Percentiles rank a stretch among this genome's conserved stretches.
These are phyloP conservation scores for Eulithis prunata DNA, from an alignment of 2,888 invertebrate genomes.

Conservation along the genomic window DNA sequence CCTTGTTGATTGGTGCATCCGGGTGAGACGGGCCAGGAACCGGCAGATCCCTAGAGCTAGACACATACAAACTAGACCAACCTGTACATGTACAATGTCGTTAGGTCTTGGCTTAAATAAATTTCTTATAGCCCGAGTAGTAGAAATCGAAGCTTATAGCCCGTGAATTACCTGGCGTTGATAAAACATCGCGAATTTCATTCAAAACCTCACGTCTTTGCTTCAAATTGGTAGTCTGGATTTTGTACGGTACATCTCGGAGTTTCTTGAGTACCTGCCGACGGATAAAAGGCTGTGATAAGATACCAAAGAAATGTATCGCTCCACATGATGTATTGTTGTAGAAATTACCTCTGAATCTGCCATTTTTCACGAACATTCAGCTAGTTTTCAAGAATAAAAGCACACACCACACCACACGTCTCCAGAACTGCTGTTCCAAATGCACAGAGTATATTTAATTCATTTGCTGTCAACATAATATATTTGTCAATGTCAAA, in stretches of 20 bases:
- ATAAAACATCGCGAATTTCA: slow-evolving; percentile 88
- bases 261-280: slow-evolving; percentile 87
- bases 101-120: slow-evolving; percentile 15
- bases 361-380: slow-evolving; percentile 85
- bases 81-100: slow-evolving; percentile 38
- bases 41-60: slow-evolving; percentile 53
- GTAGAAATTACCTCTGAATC: slow-evolving; percentile 85
- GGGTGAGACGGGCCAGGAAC: slow-evolving; percentile 16
- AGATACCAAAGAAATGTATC: slow-evolving; percentile 23
- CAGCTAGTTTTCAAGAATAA: slow-evolving; percentile 46
- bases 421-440: slow-evolving; percentile 21
- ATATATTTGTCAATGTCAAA: slow-evolving; percentile 11
- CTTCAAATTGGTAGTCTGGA: slow-evolving; percentile 89
- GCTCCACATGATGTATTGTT: slow-evolving; percentile 12
- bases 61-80: slow-evolving; percentile 42
- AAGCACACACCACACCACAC: slow-evolving; percentile 33
- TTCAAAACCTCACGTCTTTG: slow-evolving; percentile 87
- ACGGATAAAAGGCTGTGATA: slow-evolving; percentile 41
- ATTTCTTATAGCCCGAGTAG: background rate
- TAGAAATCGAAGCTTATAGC: background rate
- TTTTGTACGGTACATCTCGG: slow-evolving; percentile 89
- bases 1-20: slow-evolving; percentile 12
- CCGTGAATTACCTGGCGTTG: slow-evolving; percentile 86
- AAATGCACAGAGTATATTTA: slow-evolving; percentile 12
- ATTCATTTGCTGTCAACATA: background rate